Percentiles rank a stretch among this genome's conserved stretches.
phyloP scores from a whole-genome alignment of 2,888 invertebrate genomes.

The Cremastinae sp. region DNA sequence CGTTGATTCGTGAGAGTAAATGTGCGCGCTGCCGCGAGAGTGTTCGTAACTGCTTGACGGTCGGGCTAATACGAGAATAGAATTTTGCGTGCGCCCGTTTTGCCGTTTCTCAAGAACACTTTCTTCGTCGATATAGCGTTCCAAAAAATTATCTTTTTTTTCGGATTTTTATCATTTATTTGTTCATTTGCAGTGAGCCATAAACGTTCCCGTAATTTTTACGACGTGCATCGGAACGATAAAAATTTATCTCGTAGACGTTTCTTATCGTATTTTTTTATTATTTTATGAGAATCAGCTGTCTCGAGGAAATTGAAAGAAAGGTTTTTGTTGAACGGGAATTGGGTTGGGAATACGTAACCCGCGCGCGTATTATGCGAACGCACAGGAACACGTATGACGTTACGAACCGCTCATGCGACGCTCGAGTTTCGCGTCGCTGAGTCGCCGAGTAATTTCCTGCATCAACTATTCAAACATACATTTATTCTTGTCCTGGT shows the following conservation, averaged over 20 bases:
- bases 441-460: slow-evolving; percentile 51
- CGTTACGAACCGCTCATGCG: slow-evolving; percentile 19
- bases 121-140: background rate
- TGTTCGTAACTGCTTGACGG: slow-evolving; percentile 22
- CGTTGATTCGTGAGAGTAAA: slow-evolving; percentile 23
- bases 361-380: background rate
- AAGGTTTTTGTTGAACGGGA: too few species aligned
- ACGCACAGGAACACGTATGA: background rate
- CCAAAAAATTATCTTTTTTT: slow-evolving; percentile 1
- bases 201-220: too few species aligned
- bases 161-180: background rate
- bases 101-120: slow-evolving; percentile 26
- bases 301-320: background rate
- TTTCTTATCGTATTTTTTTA: background rate
- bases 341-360: background rate
- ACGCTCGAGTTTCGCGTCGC: slow-evolving; percentile 44
- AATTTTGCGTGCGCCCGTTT: slow-evolving; percentile 31
- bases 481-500: slow-evolving; percentile 33
- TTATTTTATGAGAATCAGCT: background rate
- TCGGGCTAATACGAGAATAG: slow-evolving; percentile 48
- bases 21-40: slow-evolving; percentile 5
- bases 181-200: too few species aligned
- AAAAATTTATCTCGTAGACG: too few species aligned
- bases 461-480: slow-evolving; percentile 39
- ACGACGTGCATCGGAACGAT: too few species aligned